These are phyloP conservation scores for Oedothorax gibbosus DNA, from an alignment of 1,140 invertebrate species.

Conservation along the genomic window DNA sequence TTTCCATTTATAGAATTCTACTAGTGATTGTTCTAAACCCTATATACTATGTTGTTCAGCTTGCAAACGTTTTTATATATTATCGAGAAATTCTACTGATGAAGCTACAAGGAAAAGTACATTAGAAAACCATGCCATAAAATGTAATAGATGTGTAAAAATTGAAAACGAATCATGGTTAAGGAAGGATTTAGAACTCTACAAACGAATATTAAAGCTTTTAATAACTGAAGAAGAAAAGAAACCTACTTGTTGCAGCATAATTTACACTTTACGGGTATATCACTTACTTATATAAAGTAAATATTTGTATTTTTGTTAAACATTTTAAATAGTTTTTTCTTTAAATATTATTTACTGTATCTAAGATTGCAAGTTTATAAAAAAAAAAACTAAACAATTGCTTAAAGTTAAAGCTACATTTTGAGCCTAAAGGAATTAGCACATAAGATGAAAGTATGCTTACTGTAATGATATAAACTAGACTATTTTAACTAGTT, in stretches of 20 bases:
- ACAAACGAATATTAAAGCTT: slow-evolving; percentile 44
- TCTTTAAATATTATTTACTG: too few species aligned
- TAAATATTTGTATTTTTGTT: too few species aligned
- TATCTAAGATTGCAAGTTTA: too few species aligned
- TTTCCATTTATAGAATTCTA: neutral
- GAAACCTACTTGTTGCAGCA: neutral
- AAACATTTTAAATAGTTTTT: too few species aligned
- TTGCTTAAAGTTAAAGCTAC: too few species aligned
- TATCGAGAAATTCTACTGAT: slow-evolving; percentile 21
- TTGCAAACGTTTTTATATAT: slow-evolving; percentile 40
- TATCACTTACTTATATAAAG: neutral
- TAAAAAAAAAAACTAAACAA: too few species aligned
- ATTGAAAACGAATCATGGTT: slow-evolving; percentile 57
- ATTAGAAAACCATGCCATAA: slow-evolving; percentile 11
- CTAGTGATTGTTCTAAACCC: neutral
- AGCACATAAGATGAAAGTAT: too few species aligned
- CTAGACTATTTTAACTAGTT: too few species aligned
- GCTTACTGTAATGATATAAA: too few species aligned
- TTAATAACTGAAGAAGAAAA: slow-evolving; percentile 41
- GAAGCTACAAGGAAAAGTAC: slow-evolving; percentile 16
- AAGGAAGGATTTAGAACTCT: slow-evolving; percentile 51
- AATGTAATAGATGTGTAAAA: slow-evolving; percentile 42
- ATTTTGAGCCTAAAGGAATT: too few species aligned
- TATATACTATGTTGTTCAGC: slow-evolving; percentile 43
- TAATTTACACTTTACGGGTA: slow-evolving; percentile 51